Base-by-base conservation (phyloP, 1,140 invertebrate genomes). In the Drosophila triauraria region DNA sequence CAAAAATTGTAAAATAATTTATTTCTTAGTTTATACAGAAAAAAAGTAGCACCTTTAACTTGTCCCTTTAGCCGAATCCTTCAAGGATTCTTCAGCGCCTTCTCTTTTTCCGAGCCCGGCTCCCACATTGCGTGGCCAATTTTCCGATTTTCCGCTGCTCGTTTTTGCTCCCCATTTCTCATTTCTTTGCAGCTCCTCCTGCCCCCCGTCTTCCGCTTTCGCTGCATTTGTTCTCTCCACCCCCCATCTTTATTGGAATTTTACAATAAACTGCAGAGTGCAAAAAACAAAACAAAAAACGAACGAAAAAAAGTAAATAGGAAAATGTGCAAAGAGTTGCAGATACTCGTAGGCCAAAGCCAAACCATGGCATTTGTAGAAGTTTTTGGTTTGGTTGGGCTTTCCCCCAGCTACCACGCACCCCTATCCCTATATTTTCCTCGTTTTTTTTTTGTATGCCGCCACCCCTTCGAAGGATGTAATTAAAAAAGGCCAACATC, bases 231-330 rank as follows among this genome's bases (percentile, higher is more conserved):
- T 10, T 30, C 13, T 8, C 15, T 8, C 6, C 30, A 61, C 54
- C 77, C 53, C 67, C 75, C 71, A 80, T 67, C 74, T 83, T 88
- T 88, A 83, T 87, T 87, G 84, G 84, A 88, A 88, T 87, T 87
- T 87, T 47, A 84, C 84, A 87, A 84, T 87, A 87, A 87, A 87
- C 84, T 88, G 40, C 61, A 60, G 84, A 43, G 43, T 27, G 50
- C 23, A 23, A 17, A 32, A 20, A 42, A 23, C 32, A 47, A 47
- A 27, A 17, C 12, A 23, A 15, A 48, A 32, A 32, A 30, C 27
- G 4, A 32, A 32, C 7, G 13, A 35, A 30, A 51, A 54, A 54
- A 54, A 13, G 53, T 56, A 56, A 40, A 56, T 56, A 56, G 40
- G 35, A 20, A 15, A 35, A 32, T 44, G 48, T 35, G 20, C n/a